Evolutionary conservation across 2,888 invertebrate species (phyloP), one percentile per base, ranked within the genome.

Genomic region (Orthonychiurus folsomi): DNA sequence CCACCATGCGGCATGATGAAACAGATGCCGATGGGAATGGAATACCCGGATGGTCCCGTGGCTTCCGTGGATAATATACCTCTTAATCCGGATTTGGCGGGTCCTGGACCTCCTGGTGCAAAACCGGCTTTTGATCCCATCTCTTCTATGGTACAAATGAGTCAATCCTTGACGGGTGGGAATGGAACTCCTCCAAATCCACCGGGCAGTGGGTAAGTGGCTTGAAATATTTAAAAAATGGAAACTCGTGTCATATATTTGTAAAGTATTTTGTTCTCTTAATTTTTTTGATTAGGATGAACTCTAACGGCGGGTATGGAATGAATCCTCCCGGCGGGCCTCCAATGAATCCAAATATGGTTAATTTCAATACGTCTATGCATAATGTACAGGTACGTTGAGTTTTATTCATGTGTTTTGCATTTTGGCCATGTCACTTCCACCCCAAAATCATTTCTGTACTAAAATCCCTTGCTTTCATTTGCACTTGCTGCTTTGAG

Each of bases 81-180:
- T 48, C 72, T 78, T 12, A 77, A 77, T 71, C 77, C 76, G 26
- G 73, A 74, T 69, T 48, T 73, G 67, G 66, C 70, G 68, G 72
- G 79, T 75, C 72, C 70, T 28, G 71, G 71, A 9, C 70, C 72
- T n/a, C 62, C 66, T 25, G 67, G 71, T 62, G 67, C 69, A 50
- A 79, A 78, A 69, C 74, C 79, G 62, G 78, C 83, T 75, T 93
- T 93, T 78, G 93, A 93, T 80, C 93, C 93, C 1, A 93, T 93
- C 74, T 89, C 92, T 59, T 93, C 93, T 9, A 81, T 93, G 74
- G 92, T 93, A 61, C 93, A 93, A 78, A 93, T 93, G 93, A 91
- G 91, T 67, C 93, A 93, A 75, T 91, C 92, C 76, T 79, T 93
- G 69, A n/a, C n/a, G n/a, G 89, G 86, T 74, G 86, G 87, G 76